A percentile compares a stretch with the other conserved stretches of the same genome.
Evolutionary conservation across 2,888 invertebrate species (phyloP).

Genomic region (Campaea margaritaria): DNA sequence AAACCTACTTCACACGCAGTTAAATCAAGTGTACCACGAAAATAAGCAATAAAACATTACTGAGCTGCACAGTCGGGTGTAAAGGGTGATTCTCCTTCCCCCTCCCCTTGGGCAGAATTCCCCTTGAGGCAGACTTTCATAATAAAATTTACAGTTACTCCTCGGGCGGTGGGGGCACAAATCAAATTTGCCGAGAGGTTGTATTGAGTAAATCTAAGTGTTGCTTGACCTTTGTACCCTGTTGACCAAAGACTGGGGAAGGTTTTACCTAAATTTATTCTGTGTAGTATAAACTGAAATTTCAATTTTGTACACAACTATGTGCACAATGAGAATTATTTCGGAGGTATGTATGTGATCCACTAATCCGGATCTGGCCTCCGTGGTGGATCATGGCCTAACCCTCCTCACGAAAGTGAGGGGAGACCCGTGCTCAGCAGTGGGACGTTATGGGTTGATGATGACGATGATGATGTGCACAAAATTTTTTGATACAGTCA

Average conservation of each 20-base stretch:
- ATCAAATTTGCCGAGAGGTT: conserved; percentile 28
- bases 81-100: conserved; percentile 1
- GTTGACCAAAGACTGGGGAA: background rate
- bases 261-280: background rate
- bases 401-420: too few species aligned
- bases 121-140: conserved; percentile 31
- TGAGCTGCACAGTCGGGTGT: conserved; percentile 4
- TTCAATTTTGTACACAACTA: too few species aligned
- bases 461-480: too few species aligned
- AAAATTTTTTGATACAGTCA: too few species aligned
- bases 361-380: too few species aligned
- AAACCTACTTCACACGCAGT: conserved; percentile 28
- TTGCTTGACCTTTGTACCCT: conserved; percentile 23
- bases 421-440: too few species aligned
- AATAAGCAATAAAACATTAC: conserved; percentile 29
- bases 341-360: too few species aligned
- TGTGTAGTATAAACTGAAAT: background rate
- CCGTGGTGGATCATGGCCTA: too few species aligned
- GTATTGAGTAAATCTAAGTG: conserved; percentile 14
- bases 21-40: conserved; percentile 25
- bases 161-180: conserved; percentile 20
- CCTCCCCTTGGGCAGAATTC: conserved; percentile 22
- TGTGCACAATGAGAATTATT: too few species aligned
- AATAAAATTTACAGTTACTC: conserved; percentile 39
- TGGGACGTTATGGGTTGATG: too few species aligned